A percentile compares a stretch with the other conserved stretches of the same genome.
These are phyloP conservation scores for Siphamia tubifer DNA, from an alignment of 2,113 vertebrate species.

Conservation along the genomic window DNA sequence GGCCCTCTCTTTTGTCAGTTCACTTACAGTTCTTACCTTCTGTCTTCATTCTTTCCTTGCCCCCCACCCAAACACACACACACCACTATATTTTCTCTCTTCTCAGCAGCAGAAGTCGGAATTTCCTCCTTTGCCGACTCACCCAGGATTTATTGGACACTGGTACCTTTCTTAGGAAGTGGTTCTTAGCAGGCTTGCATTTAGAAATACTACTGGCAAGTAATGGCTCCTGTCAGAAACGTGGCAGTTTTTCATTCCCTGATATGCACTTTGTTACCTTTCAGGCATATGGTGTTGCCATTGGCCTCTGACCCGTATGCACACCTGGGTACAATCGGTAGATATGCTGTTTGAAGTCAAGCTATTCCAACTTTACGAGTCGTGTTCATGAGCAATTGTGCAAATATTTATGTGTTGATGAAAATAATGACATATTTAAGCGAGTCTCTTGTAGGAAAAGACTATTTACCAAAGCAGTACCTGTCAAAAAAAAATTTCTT, in stretches of 20 bases:
- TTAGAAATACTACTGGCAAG: conserved; percentile 42
- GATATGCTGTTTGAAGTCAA: background rate
- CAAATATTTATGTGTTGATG: background rate
- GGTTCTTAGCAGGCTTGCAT: conserved; percentile 54
- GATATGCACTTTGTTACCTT: conserved; percentile 40
- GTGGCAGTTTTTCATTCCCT: conserved; percentile 26
- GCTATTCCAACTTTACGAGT: background rate
- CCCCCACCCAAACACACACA: too few relatives aligned
- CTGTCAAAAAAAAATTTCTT: background rate
- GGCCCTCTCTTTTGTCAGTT: conserved; percentile 13
- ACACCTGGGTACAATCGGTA: conserved; percentile 11
- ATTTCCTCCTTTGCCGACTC: conserved; percentile 43
- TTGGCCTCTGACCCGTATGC: conserved; percentile 28
- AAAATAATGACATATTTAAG: too few relatives aligned
- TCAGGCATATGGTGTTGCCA: conserved; percentile 4
- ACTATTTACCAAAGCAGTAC: background rate
- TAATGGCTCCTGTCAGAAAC: conserved; percentile 47
- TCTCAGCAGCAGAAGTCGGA: conserved; percentile 19
- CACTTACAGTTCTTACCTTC: conserved; percentile 23
- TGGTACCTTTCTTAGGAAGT: conserved; percentile 44
- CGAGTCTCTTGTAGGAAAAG: too few relatives aligned
- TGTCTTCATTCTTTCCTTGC: background rate
- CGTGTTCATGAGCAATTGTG: too few relatives aligned
- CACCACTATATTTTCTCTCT: conserved; percentile 11
- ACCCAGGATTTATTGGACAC: conserved; percentile 56